These are phyloP conservation scores for Echiichthys vipera DNA, from an alignment of 2,797 vertebrate genomes.

Conservation along the genomic window DNA sequence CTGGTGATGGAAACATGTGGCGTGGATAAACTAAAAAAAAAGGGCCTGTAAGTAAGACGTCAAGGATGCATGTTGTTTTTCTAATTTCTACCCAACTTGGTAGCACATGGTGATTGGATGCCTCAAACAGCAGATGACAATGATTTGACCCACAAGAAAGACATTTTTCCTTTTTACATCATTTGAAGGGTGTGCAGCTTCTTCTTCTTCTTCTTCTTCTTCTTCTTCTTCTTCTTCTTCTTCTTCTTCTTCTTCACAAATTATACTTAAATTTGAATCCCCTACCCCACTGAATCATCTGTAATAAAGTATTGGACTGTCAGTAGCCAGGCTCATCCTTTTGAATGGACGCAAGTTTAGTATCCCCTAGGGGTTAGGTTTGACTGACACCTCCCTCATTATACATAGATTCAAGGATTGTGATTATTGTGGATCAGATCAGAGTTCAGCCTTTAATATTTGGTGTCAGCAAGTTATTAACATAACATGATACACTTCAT, in stretches of 20 bases:
- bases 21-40: no score
- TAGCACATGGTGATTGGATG: not conserved
- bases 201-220: no score
- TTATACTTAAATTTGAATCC: not conserved
- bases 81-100: not conserved
- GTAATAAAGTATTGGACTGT: not conserved
- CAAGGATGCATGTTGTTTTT: not conserved
- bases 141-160: not conserved
- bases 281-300: not conserved
- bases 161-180: not conserved
- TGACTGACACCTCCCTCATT: constrained; percentile 2
- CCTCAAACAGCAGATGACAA: not conserved
- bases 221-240: no score
- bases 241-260: not conserved
- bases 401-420: constrained; percentile 17
- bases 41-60: not conserved
- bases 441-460: constrained; percentile 34
- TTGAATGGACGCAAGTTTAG: not conserved
- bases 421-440: constrained; percentile 21
- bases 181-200: no score
- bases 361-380: not conserved
- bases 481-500: constrained; percentile 14
- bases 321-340: not conserved
- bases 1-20: no score
- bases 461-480: constrained; percentile 15